phyloP scores from a whole-genome alignment of 2,113 vertebrate species.

The Eptesicus fuscus region DNA sequence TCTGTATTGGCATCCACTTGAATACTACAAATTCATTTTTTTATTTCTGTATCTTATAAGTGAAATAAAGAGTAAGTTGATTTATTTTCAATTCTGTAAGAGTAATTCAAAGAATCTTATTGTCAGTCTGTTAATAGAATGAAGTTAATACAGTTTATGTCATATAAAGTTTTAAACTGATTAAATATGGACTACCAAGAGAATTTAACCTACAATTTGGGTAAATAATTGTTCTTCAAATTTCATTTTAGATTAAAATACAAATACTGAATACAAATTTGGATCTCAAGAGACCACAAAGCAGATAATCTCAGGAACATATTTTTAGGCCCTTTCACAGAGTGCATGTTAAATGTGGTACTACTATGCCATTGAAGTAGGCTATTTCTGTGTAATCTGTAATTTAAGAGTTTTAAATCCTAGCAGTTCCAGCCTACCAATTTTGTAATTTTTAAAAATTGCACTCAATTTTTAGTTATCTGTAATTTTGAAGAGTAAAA shows the following conservation, averaged over 20 bases:
- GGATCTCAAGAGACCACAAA: neutral
- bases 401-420: neutral
- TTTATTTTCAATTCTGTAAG: conserved; percentile 19
- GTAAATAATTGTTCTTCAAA: conserved; percentile 3
- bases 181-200: neutral
- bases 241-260: neutral
- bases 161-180: neutral
- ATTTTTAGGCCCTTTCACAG: neutral
- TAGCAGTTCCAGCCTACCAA: neutral
- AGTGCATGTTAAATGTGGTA: neutral
- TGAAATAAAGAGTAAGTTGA: conserved; percentile 24
- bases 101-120: conserved; percentile 15
- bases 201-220: conserved; percentile 12
- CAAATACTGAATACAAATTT: neutral
- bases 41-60: neutral
- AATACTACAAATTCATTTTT: neutral
- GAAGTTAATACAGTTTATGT: neutral
- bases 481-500: neutral
- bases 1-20: neutral
- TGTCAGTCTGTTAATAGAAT: neutral
- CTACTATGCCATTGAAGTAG: neutral
- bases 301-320: neutral
- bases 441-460: neutral
- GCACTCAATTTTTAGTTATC: neutral
- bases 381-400: neutral